Conservation (phyloP, 2,888 invertebrate species). For the Atethmia centrago region DNA sequence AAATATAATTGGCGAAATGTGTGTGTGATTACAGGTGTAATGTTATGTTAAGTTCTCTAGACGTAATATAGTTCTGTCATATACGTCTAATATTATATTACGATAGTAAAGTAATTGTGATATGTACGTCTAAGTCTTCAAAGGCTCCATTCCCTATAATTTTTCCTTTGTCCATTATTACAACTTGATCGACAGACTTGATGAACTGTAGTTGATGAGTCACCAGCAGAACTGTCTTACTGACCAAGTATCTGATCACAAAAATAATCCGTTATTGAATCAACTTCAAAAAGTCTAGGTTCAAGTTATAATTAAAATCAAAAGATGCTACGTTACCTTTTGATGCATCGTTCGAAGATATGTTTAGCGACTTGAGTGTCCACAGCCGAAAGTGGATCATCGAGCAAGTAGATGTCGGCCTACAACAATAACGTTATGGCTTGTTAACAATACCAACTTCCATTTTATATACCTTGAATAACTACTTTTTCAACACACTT, state of each 20-base stretch:
- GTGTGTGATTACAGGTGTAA: no score
- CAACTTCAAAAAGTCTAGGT: not conserved
- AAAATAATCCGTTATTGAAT: not conserved
- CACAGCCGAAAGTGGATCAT: conserved; percentile 94
- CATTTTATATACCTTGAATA: no score
- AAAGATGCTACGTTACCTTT: conserved; percentile 72
- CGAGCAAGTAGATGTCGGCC: conserved; percentile 93
- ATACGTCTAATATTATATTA: no score
- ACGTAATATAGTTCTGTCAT: not conserved
- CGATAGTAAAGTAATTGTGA: no score
- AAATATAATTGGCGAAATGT: no score
- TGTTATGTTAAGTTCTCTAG: no score
- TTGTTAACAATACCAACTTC: not conserved
- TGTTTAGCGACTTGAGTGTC: conserved; percentile 93
- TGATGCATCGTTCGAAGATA: conserved; percentile 93
- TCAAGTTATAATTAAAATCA: not conserved
- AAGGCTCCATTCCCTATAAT: conserved; percentile 82
- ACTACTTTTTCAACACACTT: no score
- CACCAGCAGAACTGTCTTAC: conserved; percentile 94
- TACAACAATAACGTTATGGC: conserved; percentile 70
- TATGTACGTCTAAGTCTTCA: conserved; percentile 81
- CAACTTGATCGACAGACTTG: conserved; percentile 91
- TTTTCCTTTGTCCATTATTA: conserved; percentile 85
- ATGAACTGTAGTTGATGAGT: conserved; percentile 96
- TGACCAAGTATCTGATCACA: conserved; percentile 86